These are phyloP conservation scores for Onthophagus taurus DNA, from an alignment of 1,140 invertebrate species.

Conservation along the genomic window DNA sequence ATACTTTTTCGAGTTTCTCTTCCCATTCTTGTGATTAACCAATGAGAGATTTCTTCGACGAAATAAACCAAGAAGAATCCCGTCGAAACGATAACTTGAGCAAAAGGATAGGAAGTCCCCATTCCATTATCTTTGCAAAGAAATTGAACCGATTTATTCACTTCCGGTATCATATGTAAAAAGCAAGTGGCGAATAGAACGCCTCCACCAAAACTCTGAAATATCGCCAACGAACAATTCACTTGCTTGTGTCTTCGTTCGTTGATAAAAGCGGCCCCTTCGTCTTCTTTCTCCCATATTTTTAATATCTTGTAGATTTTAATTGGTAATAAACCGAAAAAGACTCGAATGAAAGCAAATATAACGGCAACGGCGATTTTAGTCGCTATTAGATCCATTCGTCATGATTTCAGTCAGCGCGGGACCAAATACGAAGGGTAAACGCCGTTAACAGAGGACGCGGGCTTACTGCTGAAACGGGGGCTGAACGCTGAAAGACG, in stretches of 20 bases:
- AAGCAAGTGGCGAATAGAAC: conserved; percentile 58
- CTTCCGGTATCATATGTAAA: conserved; percentile 56
- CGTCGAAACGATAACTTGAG: conserved; percentile 47
- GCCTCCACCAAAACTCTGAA: conserved; percentile 54
- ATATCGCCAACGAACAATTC: conserved; percentile 30
- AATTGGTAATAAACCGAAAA: conserved; percentile 34
- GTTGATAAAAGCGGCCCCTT: conserved; percentile 24
- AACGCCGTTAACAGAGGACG: no score
- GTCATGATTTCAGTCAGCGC: background rate
- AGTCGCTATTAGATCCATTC: conserved; percentile 17
- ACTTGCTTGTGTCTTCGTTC: conserved; percentile 27
- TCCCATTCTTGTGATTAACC: conserved; percentile 18
- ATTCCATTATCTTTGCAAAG: conserved; percentile 25
- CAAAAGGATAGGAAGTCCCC: conserved; percentile 35
- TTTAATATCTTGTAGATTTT: conserved; percentile 30
- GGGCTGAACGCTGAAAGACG: no score
- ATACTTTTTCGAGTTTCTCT: background rate
- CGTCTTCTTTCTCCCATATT: conserved; percentile 24
- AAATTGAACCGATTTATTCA: conserved; percentile 33
- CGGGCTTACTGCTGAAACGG: no score
- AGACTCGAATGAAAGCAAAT: conserved; percentile 31
- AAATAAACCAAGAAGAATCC: conserved; percentile 55
- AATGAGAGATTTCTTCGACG: conserved; percentile 44
- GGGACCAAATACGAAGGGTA: no score
- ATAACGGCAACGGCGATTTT: conserved; percentile 33